Percentiles rank a stretch among this genome's conserved stretches.
phyloP scores from a whole-genome alignment of 2,888 invertebrate species.

The Cheilosia variabilis region DNA sequence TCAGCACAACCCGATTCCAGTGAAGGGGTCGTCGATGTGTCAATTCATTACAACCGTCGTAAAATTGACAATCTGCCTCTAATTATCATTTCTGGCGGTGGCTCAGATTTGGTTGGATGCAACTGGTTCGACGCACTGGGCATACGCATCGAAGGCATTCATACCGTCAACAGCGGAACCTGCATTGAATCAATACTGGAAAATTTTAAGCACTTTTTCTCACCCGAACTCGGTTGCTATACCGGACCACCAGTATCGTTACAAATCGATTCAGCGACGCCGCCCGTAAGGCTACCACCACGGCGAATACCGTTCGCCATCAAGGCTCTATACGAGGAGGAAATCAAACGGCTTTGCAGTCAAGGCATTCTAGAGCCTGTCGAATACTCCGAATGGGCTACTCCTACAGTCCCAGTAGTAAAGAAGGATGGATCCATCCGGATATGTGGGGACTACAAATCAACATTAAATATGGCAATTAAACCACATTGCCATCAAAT shows the following conservation, averaged over 20 bases:
- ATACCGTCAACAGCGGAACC: conserved; percentile 12
- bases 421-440: conserved; percentile 75
- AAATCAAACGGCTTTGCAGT: conserved; percentile 73
- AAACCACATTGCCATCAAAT: conserved; percentile 76
- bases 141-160: conserved; percentile 53
- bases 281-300: conserved; percentile 20
- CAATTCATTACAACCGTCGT: conserved; percentile 22
- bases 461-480: conserved; percentile 78
- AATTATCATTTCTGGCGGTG: conserved; percentile 47
- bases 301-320: conserved; percentile 68
- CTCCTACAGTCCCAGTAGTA: conserved; percentile 58
- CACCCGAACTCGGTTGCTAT: conserved; percentile 38
- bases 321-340: conserved; percentile 59
- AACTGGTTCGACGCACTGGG: conserved; percentile 64
- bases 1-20: conserved; percentile 45
- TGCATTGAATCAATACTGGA: conserved; percentile 31
- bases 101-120: conserved; percentile 54
- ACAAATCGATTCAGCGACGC: conserved; percentile 9
- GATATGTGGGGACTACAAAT: conserved; percentile 77
- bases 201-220: conserved; percentile 48
- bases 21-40: conserved; percentile 38
- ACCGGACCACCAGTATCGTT: conserved; percentile 49
- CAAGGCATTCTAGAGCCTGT: conserved; percentile 75
- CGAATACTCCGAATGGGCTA: conserved; percentile 53
- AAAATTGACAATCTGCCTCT: conserved; percentile 43